phyloP scores from a whole-genome alignment of 92 coral and sea anemone species.

The Diadumene lineata region DNA sequence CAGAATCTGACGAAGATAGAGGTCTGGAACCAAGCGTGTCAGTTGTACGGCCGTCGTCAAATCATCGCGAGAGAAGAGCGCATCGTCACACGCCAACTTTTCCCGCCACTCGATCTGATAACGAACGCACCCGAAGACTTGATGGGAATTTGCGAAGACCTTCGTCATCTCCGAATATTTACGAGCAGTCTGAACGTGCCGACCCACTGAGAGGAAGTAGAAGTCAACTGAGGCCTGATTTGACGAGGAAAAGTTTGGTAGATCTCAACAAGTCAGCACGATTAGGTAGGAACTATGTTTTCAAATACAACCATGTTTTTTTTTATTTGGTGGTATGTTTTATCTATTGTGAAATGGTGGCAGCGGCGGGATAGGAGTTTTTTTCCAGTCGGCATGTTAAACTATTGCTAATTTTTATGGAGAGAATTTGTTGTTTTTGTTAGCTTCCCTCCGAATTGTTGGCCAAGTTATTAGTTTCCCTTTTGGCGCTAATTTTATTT shows the following conservation, averaged over 20 bases:
- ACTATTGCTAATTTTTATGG: too few species aligned
- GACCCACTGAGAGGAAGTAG: constrained; percentile 44
- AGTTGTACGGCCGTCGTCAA: constrained; percentile 59
- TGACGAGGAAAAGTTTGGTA: constrained; percentile 26
- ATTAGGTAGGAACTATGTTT: constrained; percentile 31
- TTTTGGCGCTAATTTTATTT: too few species aligned
- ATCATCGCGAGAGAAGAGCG: constrained; percentile 75
- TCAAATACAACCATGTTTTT: too few species aligned
- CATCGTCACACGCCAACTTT: constrained; percentile 78
- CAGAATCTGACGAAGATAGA: constrained; percentile 84
- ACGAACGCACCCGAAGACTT: constrained; percentile 60
- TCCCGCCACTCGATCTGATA: constrained; percentile 66
- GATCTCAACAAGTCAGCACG: constrained; percentile 35
- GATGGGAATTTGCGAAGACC: constrained; percentile 65
- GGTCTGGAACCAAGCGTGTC: constrained; percentile 65
- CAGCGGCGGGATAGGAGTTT: too few species aligned
- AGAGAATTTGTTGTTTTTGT: too few species aligned
- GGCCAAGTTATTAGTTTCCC: too few species aligned
- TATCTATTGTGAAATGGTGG: too few species aligned
- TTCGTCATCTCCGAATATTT: constrained; percentile 76
- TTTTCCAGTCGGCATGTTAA: too few species aligned
- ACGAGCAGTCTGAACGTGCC: constrained; percentile 45
- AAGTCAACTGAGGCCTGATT: constrained; percentile 58
- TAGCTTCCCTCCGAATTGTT: too few species aligned
- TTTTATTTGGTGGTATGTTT: too few species aligned